phyloP scores from a whole-genome alignment of 2,113 vertebrate species.

The Melanotaenia duboulayi region DNA sequence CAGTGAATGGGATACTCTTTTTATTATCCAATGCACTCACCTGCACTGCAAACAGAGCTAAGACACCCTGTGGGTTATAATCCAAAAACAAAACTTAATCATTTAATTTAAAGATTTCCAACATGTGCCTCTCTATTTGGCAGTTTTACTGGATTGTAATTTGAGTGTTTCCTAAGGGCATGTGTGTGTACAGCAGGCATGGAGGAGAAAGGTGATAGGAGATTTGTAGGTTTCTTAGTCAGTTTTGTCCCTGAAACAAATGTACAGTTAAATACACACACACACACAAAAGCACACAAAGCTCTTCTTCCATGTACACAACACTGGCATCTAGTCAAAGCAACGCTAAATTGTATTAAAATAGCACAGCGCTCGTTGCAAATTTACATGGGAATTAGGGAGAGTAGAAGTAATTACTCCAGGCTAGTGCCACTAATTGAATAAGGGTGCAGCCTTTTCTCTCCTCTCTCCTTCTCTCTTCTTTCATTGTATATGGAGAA shows the following conservation, averaged over 20 bases:
- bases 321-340: slow-evolving; percentile 80
- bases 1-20: slow-evolving; percentile 65
- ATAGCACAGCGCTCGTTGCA: slow-evolving; percentile 79
- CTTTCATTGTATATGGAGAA: slow-evolving; percentile 63
- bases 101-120: slow-evolving; percentile 19
- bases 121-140: slow-evolving; percentile 15
- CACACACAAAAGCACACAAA: slow-evolving; percentile 37
- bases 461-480: slow-evolving; percentile 63
- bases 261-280: not conserved
- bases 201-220: slow-evolving; percentile 41
- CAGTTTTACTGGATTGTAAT: slow-evolving; percentile 19
- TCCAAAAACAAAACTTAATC: not conserved
- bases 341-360: slow-evolving; percentile 82
- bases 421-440: slow-evolving; percentile 77
- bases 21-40: slow-evolving; percentile 36
- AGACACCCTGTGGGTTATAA: slow-evolving; percentile 13
- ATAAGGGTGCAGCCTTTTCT: slow-evolving; percentile 78
- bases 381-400: slow-evolving; percentile 83
- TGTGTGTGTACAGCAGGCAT: slow-evolving; percentile 11
- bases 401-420: slow-evolving; percentile 82
- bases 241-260: slow-evolving; percentile 58
- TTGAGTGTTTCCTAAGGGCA: slow-evolving; percentile 36
- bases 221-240: slow-evolving; percentile 53
- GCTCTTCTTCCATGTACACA: slow-evolving; percentile 43
- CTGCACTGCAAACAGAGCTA: slow-evolving; percentile 23